Conservation (phyloP, 2,797 vertebrate genomes). For the Neostethus bicornis region DNA sequence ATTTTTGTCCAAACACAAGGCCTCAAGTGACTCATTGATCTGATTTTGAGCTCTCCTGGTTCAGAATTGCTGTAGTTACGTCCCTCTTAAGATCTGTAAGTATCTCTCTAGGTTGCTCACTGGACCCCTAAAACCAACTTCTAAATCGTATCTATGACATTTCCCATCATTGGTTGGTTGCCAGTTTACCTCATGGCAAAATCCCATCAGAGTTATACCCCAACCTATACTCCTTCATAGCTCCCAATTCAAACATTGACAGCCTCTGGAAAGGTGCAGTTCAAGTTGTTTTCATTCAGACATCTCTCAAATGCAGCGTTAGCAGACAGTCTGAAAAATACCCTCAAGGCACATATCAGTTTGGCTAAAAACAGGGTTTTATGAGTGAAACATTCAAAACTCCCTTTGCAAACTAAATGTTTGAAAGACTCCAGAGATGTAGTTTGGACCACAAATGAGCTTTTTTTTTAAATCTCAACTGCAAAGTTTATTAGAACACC, state of each 20-base stretch:
- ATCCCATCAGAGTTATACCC: slow-evolving; percentile 70
- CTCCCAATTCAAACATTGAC: slow-evolving; percentile 73
- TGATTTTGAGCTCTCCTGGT: slow-evolving; percentile 64
- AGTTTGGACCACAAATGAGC: slow-evolving; percentile 42
- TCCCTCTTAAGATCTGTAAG: slow-evolving; percentile 74
- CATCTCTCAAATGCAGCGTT: slow-evolving; percentile 69
- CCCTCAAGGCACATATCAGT: slow-evolving; percentile 71
- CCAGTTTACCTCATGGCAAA: slow-evolving; percentile 77
- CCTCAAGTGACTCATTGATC: slow-evolving; percentile 78
- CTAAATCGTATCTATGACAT: slow-evolving; percentile 76
- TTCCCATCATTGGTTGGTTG: slow-evolving; percentile 74
- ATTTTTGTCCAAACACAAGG: slow-evolving; percentile 64
- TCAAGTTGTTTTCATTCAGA: slow-evolving; percentile 71
- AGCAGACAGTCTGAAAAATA: slow-evolving; percentile 67
- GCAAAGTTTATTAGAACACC: slow-evolving; percentile 28
- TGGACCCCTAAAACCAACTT: slow-evolving; percentile 70
- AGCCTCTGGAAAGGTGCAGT: slow-evolving; percentile 75
- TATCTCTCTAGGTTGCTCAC: slow-evolving; percentile 71
- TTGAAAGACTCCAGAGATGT: slow-evolving; percentile 50
- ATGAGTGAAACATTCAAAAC: slow-evolving; percentile 59
- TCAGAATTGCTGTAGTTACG: slow-evolving; percentile 65
- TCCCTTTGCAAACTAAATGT: slow-evolving; percentile 58
- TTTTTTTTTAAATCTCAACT: slow-evolving; percentile 36
- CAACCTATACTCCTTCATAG: slow-evolving; percentile 64
- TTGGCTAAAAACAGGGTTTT: slow-evolving; percentile 71